Conservation (phyloP, 2,113 vertebrate species). For the Nibea coibor region DNA sequence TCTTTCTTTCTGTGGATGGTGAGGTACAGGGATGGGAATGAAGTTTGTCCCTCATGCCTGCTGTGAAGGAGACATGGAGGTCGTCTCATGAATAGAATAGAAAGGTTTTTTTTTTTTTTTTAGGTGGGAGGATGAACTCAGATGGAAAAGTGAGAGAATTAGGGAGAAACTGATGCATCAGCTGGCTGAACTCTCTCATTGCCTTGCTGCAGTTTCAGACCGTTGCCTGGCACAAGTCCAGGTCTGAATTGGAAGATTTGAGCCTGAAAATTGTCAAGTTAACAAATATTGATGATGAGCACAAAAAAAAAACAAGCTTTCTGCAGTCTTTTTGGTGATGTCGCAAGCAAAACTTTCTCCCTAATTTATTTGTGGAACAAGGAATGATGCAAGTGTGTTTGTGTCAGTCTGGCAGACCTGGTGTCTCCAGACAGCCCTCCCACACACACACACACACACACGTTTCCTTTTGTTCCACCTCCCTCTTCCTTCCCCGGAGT, state of each 20-base stretch:
- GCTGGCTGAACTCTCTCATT: slow-evolving; percentile 2
- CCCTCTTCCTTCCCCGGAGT: slow-evolving; percentile 42
- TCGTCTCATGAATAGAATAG: slow-evolving; percentile 41
- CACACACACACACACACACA: slow-evolving; percentile 46
- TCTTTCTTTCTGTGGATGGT: background rate
- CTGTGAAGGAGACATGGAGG: slow-evolving; percentile 30
- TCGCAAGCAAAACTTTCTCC: slow-evolving; percentile 29
- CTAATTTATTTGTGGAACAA: slow-evolving; percentile 43
- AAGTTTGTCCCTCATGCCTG: slow-evolving; percentile 24
- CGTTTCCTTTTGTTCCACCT: slow-evolving; percentile 43
- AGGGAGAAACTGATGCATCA: background rate
- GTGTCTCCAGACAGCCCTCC: slow-evolving; percentile 63
- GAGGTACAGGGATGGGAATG: slow-evolving; percentile 7
- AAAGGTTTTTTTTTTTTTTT: background rate
- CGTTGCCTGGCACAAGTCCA: background rate
- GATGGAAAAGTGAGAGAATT: background rate
- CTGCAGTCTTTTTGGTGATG: background rate
- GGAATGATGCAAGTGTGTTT: slow-evolving; percentile 60
- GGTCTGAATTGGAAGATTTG: background rate
- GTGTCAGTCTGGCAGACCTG: slow-evolving; percentile 62
- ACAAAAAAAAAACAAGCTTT: background rate
- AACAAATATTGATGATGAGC: slow-evolving; percentile 1
- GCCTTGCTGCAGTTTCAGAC: slow-evolving; percentile 11
- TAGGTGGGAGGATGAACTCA: background rate
- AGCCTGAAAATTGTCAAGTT: slow-evolving; percentile 16